Conservation (phyloP, 2,113 vertebrate genomes). For the Nicator chloris region DNA sequence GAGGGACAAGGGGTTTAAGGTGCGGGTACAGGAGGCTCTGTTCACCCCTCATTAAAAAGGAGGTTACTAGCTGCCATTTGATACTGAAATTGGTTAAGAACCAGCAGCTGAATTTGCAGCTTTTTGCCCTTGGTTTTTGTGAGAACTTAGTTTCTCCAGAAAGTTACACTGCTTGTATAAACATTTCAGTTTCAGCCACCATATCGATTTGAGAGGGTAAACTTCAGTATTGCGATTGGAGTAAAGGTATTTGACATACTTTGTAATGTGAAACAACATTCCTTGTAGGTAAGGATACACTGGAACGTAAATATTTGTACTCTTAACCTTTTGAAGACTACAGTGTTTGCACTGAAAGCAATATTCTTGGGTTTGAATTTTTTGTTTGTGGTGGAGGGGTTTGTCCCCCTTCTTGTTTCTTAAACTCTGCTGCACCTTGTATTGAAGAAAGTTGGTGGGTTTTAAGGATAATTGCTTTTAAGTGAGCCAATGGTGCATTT, state of each 20-base stretch:
- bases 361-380: conserved; percentile 4
- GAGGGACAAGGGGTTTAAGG: not conserved
- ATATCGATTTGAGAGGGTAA: not conserved
- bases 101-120: not conserved
- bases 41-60: not conserved
- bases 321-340: conserved; percentile 39
- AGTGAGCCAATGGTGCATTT: not conserved
- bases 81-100: not conserved
- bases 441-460: not conserved
- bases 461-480: not conserved
- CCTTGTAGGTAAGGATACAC: conserved; percentile 41
- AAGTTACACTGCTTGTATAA: conserved; percentile 30
- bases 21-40: not conserved
- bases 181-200: conserved; percentile 17
- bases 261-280: conserved; percentile 44
- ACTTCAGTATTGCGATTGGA: not conserved
- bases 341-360: conserved; percentile 57
- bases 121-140: not conserved
- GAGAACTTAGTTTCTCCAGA: conserved; percentile 17
- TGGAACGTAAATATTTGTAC: conserved; percentile 59
- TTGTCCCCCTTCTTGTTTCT: not conserved
- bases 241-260: conserved; percentile 43
- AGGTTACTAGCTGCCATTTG: not conserved
- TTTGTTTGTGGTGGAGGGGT: not conserved
- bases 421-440: conserved; percentile 21